A percentile compares a stretch with the other conserved stretches of the same genome.
Evolutionary conservation across 1,140 invertebrate genomes (phyloP).

Genomic region (Oedothorax gibbosus): DNA sequence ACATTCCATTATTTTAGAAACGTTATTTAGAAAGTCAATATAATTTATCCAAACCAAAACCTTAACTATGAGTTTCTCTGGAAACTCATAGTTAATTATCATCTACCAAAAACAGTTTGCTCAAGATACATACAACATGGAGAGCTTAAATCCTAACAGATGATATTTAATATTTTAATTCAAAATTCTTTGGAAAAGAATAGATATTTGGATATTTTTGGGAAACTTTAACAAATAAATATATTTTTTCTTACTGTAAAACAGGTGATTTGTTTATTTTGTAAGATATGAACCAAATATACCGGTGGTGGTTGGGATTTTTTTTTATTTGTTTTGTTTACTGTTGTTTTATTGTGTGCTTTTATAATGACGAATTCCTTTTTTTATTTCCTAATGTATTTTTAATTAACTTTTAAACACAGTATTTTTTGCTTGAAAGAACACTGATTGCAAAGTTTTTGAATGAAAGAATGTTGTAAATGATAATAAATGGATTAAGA

Average conservation of each 20-base stretch:
- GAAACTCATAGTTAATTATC: neutral
- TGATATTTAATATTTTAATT: too few relatives aligned
- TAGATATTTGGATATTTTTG: neutral
- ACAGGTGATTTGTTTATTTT: conserved; percentile 5
- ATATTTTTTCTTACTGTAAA: conserved; percentile 10
- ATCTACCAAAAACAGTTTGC: conserved; percentile 4
- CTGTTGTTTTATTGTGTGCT: neutral
- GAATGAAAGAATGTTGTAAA: neutral
- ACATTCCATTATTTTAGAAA: neutral
- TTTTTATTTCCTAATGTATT: too few relatives aligned
- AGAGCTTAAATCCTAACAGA: conserved; percentile 6
- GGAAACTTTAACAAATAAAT: neutral
- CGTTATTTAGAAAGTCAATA: neutral
- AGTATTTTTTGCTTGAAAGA: too few relatives aligned
- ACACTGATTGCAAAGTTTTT: too few relatives aligned
- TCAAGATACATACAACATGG: conserved; percentile 7
- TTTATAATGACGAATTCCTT: too few relatives aligned
- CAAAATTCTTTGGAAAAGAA: too few relatives aligned
- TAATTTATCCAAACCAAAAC: too few relatives aligned
- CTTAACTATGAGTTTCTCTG: too few relatives aligned
- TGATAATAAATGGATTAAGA: neutral
- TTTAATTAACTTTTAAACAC: too few relatives aligned
- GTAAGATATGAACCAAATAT: conserved; percentile 42
- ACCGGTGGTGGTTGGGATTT: conserved; percentile 10
- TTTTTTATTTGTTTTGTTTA: conserved; percentile 2